Base-by-base conservation (phyloP, 2,888 invertebrate genomes). In the Synergus laeviventris region DNA sequence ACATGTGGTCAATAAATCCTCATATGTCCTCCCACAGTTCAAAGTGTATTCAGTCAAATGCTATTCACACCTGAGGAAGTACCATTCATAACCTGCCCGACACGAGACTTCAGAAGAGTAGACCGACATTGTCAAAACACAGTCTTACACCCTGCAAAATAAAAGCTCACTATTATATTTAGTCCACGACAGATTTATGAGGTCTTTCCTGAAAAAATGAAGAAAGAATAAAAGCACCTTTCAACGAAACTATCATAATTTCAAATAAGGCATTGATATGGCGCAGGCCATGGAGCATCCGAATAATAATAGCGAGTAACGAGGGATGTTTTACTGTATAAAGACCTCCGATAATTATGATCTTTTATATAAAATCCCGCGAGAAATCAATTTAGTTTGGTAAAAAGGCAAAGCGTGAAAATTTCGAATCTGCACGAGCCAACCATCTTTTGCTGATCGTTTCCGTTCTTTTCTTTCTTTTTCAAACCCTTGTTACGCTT, bases 121-220 rank as follows among this genome's bases (percentile, higher is more conserved):
- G 45, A 31, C 66, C 66, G 66, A 24, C 66, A 66, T 49, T 66
- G 66, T 66, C 66, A 66, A 49, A 66, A 66, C 66, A 66, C 31
- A 66, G 24, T 45, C 42, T 66, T 66, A 11, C 31, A 66, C 45
- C 45, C 11, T 66, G 16, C 31, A 66, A 66, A 66, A 66, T 66
- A 24, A 66, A 45, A 66, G 14, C 1, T 45, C 31, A 16, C 42
- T 16, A 31, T 66, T 21, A 21, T 45, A 42, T 66, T 49, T 24
- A 45, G 66, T 49, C 21, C n/a, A 42, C 2, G 45, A 31, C 21
- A 66, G 66, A 66, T 66, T 66, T 66, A 66, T 45, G 66, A 24
- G 31, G 24, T 16, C n/a, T 66, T 66, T 66, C 16, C n/a, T 31
- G 24, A 45, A 16, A 49, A 45, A 66, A 66, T 42, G 39, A 18